These are phyloP conservation scores for Whitmania pigra DNA, from an alignment of 1,140 invertebrate species.

Conservation along the genomic window DNA sequence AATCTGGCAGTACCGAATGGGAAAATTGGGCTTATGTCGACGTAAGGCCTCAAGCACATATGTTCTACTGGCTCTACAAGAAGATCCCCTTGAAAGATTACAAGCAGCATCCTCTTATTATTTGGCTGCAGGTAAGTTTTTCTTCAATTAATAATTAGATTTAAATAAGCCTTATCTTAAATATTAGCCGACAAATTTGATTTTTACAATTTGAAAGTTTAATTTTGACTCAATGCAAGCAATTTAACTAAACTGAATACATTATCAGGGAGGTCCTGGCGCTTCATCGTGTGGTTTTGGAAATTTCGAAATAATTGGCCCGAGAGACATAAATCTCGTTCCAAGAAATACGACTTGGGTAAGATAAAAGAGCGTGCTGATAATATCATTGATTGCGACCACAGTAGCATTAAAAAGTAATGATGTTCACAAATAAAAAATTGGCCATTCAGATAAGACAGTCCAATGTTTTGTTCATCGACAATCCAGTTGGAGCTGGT, in stretches of 20 bases:
- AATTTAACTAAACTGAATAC: too few species aligned
- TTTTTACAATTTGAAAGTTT: too few species aligned
- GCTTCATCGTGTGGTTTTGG: conserved; percentile 39
- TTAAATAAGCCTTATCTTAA: neutral
- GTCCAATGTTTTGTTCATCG: conserved; percentile 68
- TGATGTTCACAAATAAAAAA: neutral
- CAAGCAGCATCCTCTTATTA: conserved; percentile 28
- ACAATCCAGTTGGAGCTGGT: conserved; percentile 77
- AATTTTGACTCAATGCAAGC: too few species aligned
- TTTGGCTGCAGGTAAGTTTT: conserved; percentile 33
- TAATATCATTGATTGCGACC: neutral
- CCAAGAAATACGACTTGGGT: conserved; percentile 62
- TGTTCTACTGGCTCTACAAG: conserved; percentile 35
- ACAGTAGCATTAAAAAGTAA: neutral
- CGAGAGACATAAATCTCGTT: conserved; percentile 47
- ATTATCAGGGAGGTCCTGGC: conserved; percentile 38
- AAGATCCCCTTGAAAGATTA: conserved; percentile 25
- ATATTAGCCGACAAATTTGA: conserved; percentile 8
- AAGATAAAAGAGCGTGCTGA: conserved; percentile 32
- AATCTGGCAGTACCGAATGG: neutral
- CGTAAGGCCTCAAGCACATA: conserved; percentile 31
- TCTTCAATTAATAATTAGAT: neutral
- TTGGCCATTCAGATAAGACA: conserved; percentile 33
- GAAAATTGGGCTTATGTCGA: conserved; percentile 32
- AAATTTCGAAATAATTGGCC: conserved; percentile 40